These are phyloP conservation scores for Enteromius viviparus DNA, from an alignment of 2,797 vertebrate species.

Conservation along the genomic window DNA sequence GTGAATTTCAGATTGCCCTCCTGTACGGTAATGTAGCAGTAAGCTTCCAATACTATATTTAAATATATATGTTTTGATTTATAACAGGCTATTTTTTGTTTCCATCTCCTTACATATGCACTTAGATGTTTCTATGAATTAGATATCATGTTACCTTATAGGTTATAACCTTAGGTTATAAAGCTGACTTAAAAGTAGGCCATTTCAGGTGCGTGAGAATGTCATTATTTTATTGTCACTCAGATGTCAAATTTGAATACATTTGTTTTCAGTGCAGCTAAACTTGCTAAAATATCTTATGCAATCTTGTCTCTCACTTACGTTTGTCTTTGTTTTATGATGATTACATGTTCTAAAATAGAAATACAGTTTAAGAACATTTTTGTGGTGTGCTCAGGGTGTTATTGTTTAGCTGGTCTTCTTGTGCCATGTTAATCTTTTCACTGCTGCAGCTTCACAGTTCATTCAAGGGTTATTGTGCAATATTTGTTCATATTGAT, in stretches of 20 bases:
- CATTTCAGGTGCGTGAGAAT: background rate
- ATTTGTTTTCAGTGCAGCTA: background rate
- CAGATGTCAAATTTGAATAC: background rate
- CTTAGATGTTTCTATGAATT: background rate
- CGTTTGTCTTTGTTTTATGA: background rate
- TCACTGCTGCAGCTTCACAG: background rate
- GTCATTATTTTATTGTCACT: background rate
- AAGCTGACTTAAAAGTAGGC: background rate
- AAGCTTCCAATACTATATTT: background rate
- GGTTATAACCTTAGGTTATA: background rate
- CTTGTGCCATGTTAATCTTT: background rate
- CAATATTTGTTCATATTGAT: constrained; percentile 5
- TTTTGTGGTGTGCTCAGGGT: background rate
- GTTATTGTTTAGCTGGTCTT: background rate
- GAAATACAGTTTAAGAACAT: background rate
- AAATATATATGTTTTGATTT: background rate
- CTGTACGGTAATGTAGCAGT: background rate
- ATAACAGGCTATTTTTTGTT: background rate
- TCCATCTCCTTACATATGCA: background rate
- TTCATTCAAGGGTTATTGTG: background rate
- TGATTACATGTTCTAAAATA: background rate
- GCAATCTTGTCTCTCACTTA: background rate
- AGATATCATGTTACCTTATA: background rate
- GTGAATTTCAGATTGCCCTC: constrained; percentile 26
- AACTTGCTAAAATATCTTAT: background rate